Evolutionary conservation across 2,797 vertebrate species (phyloP).

Genomic region (Euthynnus affinis): DNA sequence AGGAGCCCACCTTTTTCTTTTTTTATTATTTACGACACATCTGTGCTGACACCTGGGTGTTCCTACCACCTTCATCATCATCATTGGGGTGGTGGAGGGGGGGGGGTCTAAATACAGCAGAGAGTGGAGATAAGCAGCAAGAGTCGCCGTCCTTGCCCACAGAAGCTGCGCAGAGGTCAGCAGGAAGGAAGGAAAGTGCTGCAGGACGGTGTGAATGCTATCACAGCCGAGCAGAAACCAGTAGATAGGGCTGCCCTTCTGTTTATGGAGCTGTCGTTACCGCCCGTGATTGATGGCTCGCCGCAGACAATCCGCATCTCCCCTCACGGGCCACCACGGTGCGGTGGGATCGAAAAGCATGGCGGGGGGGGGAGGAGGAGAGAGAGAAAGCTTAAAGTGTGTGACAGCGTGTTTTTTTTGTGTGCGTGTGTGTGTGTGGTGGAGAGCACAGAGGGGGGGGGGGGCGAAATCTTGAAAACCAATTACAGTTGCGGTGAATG

Average conservation of each 20-base stretch:
- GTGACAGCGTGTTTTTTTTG: neutral
- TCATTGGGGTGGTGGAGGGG: too few species aligned
- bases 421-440: too few species aligned
- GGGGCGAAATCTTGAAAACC: neutral
- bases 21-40: constrained; percentile 54
- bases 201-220: constrained; percentile 74
- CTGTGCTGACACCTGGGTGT: constrained; percentile 50
- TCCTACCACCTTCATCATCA: constrained; percentile 15
- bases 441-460: neutral
- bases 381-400: neutral
- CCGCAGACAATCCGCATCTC: constrained; percentile 58
- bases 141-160: constrained; percentile 59
- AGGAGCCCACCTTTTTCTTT: constrained; percentile 34
- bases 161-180: constrained; percentile 68
- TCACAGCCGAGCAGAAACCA: constrained; percentile 67
- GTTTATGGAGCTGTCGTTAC: constrained; percentile 68
- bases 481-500: neutral
- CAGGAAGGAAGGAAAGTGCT: constrained; percentile 78
- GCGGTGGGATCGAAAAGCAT: neutral
- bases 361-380: constrained; percentile 17
- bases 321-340: constrained; percentile 32
- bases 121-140: constrained; percentile 70
- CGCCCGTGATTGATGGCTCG: constrained; percentile 70
- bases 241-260: constrained; percentile 64
- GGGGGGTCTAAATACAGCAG: constrained; percentile 60